Evolutionary conservation across 2,888 invertebrate genomes (phyloP).

Genomic region (Vanessa cardui): DNA sequence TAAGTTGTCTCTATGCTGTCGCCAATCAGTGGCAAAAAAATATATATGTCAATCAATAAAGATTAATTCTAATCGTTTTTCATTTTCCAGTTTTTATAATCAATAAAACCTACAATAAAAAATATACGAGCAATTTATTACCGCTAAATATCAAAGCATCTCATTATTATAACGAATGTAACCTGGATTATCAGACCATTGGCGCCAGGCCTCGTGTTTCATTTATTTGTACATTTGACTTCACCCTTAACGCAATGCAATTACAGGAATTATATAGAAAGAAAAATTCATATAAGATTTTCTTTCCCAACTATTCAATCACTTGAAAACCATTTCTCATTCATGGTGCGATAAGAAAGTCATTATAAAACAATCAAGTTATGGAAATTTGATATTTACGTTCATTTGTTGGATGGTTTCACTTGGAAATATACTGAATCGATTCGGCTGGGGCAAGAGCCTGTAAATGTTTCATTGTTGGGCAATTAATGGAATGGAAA

Average conservation of each 20-base stretch:
- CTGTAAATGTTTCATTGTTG: too few species aligned
- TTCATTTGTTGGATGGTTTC: background rate
- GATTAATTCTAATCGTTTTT: too few species aligned
- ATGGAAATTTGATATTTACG: background rate
- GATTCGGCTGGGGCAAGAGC: too few species aligned
- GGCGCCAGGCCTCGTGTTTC: background rate
- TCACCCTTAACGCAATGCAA: slow-evolving; percentile 6
- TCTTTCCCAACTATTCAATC: slow-evolving; percentile 19
- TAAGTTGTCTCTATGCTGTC: too few species aligned
- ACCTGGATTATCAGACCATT: background rate
- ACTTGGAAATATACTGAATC: background rate
- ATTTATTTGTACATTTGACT: slow-evolving; percentile 17
- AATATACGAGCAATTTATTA: background rate
- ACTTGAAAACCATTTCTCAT: slow-evolving; percentile 26
- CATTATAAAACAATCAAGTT: slow-evolving; percentile 34
- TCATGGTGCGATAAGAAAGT: slow-evolving; percentile 27
- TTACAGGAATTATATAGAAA: background rate
- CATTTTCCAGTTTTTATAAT: too few species aligned
- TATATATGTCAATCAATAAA: too few species aligned
- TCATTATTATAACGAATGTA: background rate
- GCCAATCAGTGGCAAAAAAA: too few species aligned
- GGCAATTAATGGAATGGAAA: too few species aligned
- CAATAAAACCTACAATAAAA: too few species aligned
- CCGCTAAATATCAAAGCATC: background rate
- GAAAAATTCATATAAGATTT: slow-evolving; percentile 10